Conservation (phyloP, 2,797 vertebrate species). For the Euthynnus affinis region DNA sequence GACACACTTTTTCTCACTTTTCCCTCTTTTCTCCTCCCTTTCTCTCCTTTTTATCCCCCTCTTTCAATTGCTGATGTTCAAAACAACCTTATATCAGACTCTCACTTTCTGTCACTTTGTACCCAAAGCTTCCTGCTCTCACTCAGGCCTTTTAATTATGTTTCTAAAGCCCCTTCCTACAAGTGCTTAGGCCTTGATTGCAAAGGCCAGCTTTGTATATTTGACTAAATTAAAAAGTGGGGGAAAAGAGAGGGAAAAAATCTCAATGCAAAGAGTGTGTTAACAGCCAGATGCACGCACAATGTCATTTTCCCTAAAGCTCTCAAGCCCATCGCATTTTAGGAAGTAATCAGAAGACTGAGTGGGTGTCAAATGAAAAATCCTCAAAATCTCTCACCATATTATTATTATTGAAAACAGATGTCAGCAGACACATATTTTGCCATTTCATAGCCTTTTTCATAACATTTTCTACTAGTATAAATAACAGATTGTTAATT, state of each 20-base stretch:
- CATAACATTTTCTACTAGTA: not conserved
- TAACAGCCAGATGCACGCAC: conserved; percentile 58
- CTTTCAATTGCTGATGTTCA: conserved; percentile 42
- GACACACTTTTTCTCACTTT: conserved; percentile 31
- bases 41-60: conserved; percentile 36
- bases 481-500: not conserved
- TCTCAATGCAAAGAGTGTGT: conserved; percentile 52
- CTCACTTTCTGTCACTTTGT: conserved; percentile 67
- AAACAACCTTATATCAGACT: conserved; percentile 49
- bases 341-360: conserved; percentile 60
- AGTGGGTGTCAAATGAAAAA: conserved; percentile 37
- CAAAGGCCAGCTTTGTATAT: conserved; percentile 81
- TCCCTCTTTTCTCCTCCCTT: conserved; percentile 17
- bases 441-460: not conserved
- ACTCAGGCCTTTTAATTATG: conserved; percentile 77
- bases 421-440: conserved; percentile 11
- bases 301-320: conserved; percentile 54
- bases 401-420: conserved; percentile 31
- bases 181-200: conserved; percentile 81
- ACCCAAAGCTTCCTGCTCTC: conserved; percentile 65
- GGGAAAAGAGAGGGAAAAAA: conserved; percentile 27
- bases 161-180: conserved; percentile 70
- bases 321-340: conserved; percentile 57
- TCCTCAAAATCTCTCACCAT: conserved; percentile 27
- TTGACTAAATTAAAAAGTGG: conserved; percentile 81